Base-by-base conservation (phyloP, 2,797 vertebrate genomes). In the Fringilla coelebs region DNA sequence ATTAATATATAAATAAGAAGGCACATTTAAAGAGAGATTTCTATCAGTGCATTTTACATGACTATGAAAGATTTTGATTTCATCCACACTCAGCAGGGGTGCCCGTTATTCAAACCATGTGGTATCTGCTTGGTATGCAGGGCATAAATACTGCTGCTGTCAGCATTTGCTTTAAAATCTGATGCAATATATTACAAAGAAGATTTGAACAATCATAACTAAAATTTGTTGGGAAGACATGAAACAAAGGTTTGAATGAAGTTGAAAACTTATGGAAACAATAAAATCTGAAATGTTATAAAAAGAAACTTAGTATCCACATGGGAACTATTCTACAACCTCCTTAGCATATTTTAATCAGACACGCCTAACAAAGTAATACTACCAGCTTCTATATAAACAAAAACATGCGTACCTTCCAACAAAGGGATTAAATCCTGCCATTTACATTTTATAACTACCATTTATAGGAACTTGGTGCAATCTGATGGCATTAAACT, bases 181-280 rank as follows among this genome's bases (percentile, higher is more conserved):
- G 92, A 94, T 97, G 96, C 94, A 97, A 93, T 94, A 71, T 95
- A 88, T 95, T 96, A 95, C 94, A 96, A 96, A 97, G 95, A 96
- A 85, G 77, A 97, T 96, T 96, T 94, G 86, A 97, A 96, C 54
- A 96, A 95, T 95, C 97, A 95, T 86, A 97, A 95, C 87, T 85
- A 93, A 94, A 97, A 96, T 96, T 97, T 93, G 86, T 90, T 92
- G 77, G 78, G 60, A 79, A 67, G 88, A 92, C 92, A 92, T 96
- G 95, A 97, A 98, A 97, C 93, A 96, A 94, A 96, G 67, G 57
- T 68, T 61, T 91, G 74, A 87, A 88, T 94, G 68, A 96, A 92
- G 91, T 29, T 90, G 93, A 97, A 94, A 97, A 95, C 94, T 97
- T 97, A 96, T 90, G 97, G 97, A 97, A 97, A 97, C 90, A 96